Conservation (phyloP, 2,888 invertebrate species). For the Incurvaria masculella region DNA sequence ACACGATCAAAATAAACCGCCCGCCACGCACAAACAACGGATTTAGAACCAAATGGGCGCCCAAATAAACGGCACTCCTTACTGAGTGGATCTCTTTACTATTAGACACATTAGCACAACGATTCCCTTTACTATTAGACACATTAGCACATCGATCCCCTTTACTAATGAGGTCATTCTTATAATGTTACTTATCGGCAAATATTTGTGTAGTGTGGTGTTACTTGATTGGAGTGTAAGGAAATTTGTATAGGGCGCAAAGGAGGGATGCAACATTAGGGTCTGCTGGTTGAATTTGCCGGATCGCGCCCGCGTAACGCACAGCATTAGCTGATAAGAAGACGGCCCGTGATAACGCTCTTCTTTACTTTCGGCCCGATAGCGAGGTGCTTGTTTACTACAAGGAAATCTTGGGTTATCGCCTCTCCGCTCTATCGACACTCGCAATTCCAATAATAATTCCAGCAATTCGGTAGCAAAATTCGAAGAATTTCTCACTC, state of each 20-base stretch:
- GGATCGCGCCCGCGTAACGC: background rate
- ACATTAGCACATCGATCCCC: too few species aligned
- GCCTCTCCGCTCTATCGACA: background rate
- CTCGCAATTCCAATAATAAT: background rate
- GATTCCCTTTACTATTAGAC: too few species aligned
- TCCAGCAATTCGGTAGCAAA: background rate
- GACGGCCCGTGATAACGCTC: background rate
- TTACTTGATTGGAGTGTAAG: too few species aligned
- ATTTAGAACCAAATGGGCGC: background rate
- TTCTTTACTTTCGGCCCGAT: conserved; percentile 9
- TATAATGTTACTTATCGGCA: too few species aligned
- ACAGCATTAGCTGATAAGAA: background rate
- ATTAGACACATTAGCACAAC: too few species aligned
- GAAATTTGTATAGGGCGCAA: too few species aligned
- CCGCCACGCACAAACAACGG: background rate
- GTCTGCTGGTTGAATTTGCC: too few species aligned
- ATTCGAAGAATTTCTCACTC: background rate
- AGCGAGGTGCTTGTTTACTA: conserved; percentile 12
- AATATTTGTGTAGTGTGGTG: too few species aligned
- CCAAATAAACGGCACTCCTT: background rate
- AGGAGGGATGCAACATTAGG: too few species aligned
- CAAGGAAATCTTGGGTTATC: conserved; percentile 12
- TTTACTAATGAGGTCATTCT: too few species aligned
- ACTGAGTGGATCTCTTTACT: too few species aligned
- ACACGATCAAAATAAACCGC: background rate